Evolutionary conservation across 2,113 vertebrate species (phyloP).

Genomic region (Prunella himalayana): DNA sequence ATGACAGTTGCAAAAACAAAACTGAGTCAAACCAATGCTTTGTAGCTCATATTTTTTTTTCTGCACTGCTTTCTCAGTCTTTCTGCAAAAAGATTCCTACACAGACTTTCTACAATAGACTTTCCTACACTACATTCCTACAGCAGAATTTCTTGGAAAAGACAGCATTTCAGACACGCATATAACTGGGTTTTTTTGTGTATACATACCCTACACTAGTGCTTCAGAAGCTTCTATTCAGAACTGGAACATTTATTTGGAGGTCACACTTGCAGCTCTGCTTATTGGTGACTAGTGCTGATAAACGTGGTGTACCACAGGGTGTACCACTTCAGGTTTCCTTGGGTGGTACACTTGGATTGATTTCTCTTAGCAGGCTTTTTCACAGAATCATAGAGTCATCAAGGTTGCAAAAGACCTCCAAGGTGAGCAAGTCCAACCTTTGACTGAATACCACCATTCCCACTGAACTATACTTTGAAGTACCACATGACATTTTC

Average conservation of each 20-base stretch:
- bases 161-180: background rate
- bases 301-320: background rate
- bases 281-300: background rate
- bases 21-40: background rate
- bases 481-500: background rate
- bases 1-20: background rate
- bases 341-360: accelerated
- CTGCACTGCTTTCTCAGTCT: background rate
- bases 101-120: background rate
- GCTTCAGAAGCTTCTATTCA: background rate
- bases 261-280: background rate
- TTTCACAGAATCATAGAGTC: background rate
- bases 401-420: background rate
- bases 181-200: background rate
- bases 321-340: background rate
- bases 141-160: background rate
- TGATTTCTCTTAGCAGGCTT: background rate
- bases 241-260: background rate
- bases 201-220: background rate
- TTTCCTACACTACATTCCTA: background rate
- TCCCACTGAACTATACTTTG: background rate
- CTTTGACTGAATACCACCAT: background rate
- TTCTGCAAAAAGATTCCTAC: background rate
- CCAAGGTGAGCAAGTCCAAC: background rate
- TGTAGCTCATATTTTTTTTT: background rate